Base-by-base conservation (phyloP, 2,888 invertebrate species). In the Drosophila koepferae region DNA sequence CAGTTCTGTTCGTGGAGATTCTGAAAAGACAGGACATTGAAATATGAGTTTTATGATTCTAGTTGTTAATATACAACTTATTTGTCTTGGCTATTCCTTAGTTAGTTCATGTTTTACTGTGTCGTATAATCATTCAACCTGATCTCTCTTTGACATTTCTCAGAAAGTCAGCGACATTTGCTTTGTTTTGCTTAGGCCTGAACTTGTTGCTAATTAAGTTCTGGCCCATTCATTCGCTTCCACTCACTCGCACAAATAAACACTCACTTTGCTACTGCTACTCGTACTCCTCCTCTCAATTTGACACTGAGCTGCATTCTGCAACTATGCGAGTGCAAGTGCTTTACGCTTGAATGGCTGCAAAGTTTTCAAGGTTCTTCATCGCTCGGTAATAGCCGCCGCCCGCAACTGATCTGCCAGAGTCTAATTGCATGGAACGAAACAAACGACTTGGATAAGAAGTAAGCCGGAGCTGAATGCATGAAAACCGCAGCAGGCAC, bases 381-480 rank as follows among this genome's bases (percentile, higher is more conserved):
- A 54, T 67, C 66, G 82, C 55, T 67, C 61, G 66, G 63, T 72
- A 79, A 78, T 77, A 70, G 75, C 80, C 54, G 54, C 40, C 77
- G 54, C 54, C 78, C 67, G 67, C 67, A 66, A 67, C 66, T 67
- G 88, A 90, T 83, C 86, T 86, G 85, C 89, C 86, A 90, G 87
- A 90, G 80, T 90, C 86, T 87, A 87, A 87, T 87, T 87, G 86
- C 86, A 83, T 80, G 86, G 86, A 87, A 87, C 89, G 86, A 86
- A 90, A 88, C 89, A 87, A 86, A 90, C 90, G 83, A 87, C 89
- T 90, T 79, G 90, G 83, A 82, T 81, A 89, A 68, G 55, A 67
- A 72, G 67, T 73, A 49, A 60, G 60, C 60, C 40, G 49, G n/a
- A 68, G 59, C 55, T 36, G 12, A 71, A 51, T 43, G 61, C 59